Percentiles rank a stretch among this genome's conserved stretches.
These are phyloP conservation scores for Echinometra lucunter DNA, from an alignment of 53 echinoderm and acorn worm genomes.

Conservation along the genomic window DNA sequence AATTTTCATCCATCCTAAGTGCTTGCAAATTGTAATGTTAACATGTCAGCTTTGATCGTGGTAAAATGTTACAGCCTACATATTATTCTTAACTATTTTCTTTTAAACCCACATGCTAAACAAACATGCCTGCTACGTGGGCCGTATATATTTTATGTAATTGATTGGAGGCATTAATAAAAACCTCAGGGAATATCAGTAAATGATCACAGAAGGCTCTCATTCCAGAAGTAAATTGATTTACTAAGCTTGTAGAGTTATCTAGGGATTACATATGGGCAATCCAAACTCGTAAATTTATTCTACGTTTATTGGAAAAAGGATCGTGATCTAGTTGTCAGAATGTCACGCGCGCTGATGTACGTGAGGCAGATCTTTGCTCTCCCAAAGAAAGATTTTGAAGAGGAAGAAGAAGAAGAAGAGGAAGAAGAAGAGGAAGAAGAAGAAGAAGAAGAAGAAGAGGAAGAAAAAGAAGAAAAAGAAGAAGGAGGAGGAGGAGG, in stretches of 20 bases:
- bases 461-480: neutral
- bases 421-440: neutral
- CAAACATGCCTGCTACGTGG: neutral
- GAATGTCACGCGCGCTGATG: neutral
- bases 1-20: neutral
- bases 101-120: neutral
- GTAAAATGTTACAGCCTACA: neutral
- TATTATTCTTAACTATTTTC: neutral
- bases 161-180: neutral
- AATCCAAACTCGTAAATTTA: neutral
- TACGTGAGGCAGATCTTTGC: neutral
- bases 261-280: neutral
- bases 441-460: no score
- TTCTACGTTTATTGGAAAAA: neutral
- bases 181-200: neutral
- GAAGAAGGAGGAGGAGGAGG: neutral
- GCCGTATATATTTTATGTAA: neutral
- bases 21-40: neutral
- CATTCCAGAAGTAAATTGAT: neutral
- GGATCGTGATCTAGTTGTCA: neutral
- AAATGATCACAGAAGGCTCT: neutral
- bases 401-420: neutral
- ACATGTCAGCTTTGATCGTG: neutral
- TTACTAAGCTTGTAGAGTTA: neutral
- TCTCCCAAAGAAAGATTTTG: neutral